Evolutionary conservation across 2,888 invertebrate genomes (phyloP), one percentile per base, ranked within the genome.

Genomic region (Andrena fulva): DNA sequence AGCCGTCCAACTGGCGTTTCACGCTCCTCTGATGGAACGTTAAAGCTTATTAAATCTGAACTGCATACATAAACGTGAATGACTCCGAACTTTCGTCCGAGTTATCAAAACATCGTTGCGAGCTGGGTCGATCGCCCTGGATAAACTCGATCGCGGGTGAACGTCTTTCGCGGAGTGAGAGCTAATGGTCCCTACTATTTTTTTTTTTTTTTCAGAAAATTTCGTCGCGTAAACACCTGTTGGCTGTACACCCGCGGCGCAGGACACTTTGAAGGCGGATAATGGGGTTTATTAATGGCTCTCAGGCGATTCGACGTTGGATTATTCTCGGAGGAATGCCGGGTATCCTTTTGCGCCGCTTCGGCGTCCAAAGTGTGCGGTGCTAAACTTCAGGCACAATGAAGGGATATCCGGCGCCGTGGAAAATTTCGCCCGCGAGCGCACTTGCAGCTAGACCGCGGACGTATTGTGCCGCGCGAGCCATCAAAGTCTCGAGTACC

Each of bases 221-320:
- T 79, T 80, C 20, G 67, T 72, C 56, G 56, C 80, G 56, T 56
- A 79, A 24, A 80, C 80, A 80, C 80, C 80, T 80, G 80, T 80
- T 80, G 80, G 79, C 62, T 27, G 10, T 6, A n/a, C 60, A 6
- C 35, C 20, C 31, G 29, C 48, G 29, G 7, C 35, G 68, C 16
- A 31, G 59, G 10, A 56, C 24, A 31, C 35, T 48, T 69, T 52
- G 29, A 24, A 48, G 56, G 8, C 6, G 60, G 31, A 10, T 52
- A 33, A 54, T 63, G 10, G 63, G 27, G 63, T n/a, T 76, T 56
- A 68, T 52, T 67, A 20, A 24, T 6, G 50, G 67, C 20, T 64
- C 29, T 62, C n/a, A 0, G 35, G 29, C 48, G 42, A 50, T 63
- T n/a, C 24, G 6, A 48, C 42, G 52, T 35, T 54, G 64, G 35